Conservation (phyloP, 2,113 vertebrate species). For the Rutilus rutilus region DNA sequence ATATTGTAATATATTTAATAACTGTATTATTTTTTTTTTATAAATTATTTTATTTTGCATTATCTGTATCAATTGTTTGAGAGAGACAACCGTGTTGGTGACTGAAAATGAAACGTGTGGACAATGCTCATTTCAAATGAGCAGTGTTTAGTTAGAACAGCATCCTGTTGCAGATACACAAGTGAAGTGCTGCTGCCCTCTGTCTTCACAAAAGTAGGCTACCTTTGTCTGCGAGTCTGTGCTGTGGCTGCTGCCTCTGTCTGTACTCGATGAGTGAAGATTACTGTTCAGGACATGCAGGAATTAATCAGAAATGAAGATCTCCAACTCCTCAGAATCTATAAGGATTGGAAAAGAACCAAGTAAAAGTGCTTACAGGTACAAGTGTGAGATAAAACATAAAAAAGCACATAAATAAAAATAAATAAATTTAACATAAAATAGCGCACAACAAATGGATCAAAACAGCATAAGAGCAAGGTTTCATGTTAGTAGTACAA, state of each 20-base stretch:
- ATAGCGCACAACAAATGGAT: not conserved
- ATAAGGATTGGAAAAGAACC: not conserved
- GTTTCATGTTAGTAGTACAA: not conserved
- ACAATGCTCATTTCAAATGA: too few species aligned
- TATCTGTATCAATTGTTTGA: not conserved
- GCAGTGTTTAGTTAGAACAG: not conserved
- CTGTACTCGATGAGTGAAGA: not conserved
- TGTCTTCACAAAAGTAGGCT: conserved; percentile 15
- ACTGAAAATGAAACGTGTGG: not conserved
- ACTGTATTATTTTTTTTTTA: not conserved
- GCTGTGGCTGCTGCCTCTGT: not conserved
- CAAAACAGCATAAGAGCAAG: not conserved
- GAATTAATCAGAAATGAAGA: not conserved
- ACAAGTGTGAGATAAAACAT: not conserved
- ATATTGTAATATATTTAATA: not conserved
- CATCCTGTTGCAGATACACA: not conserved
- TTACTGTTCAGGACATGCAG: not conserved
- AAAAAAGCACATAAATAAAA: not conserved
- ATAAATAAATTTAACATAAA: not conserved
- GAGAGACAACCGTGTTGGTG: not conserved
- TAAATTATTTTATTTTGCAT: not conserved
- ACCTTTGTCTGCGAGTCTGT: not conserved
- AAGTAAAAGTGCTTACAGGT: not conserved
- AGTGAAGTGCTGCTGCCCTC: conserved; percentile 10
- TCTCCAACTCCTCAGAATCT: not conserved